These are phyloP conservation scores for Acrocephalus arundinaceus DNA, from an alignment of 2,113 vertebrate species.

Conservation along the genomic window DNA sequence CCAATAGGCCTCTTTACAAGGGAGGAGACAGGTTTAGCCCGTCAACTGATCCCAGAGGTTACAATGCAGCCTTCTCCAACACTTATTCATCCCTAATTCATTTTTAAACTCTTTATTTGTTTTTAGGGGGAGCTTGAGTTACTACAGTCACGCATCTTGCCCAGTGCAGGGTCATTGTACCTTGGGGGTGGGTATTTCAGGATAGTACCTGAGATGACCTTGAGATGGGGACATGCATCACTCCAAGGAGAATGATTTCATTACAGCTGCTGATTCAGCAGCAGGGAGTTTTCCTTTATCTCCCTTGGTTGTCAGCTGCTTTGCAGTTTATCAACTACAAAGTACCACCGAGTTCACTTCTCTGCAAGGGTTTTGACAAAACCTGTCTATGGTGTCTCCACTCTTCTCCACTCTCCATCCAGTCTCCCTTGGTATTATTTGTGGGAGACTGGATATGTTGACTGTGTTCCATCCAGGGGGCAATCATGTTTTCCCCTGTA, in stretches of 20 bases:
- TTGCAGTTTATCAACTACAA: background rate
- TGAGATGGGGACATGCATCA: background rate
- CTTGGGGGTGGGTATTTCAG: background rate
- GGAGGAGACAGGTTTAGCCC: background rate
- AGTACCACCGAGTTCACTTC: fast-evolving
- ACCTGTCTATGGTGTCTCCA: too few relatives aligned
- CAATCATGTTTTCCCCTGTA: background rate
- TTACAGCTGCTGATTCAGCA: background rate
- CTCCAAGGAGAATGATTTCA: background rate
- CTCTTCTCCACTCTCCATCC: background rate
- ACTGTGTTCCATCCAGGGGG: background rate
- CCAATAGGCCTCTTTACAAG: fast-evolving
- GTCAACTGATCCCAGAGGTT: fast-evolving
- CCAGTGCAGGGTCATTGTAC: fast-evolving
- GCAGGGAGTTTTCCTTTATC: background rate
- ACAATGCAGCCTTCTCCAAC: background rate
- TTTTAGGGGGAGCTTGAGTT: background rate
- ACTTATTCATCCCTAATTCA: background rate
- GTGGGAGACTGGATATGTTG: background rate
- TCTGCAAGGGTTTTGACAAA: background rate
- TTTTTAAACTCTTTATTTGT: background rate
- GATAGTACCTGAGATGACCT: background rate
- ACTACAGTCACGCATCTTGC: background rate
- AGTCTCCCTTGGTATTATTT: background rate
- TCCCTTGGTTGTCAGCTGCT: background rate